These are phyloP conservation scores for Heliconius congener DNA, from an alignment of 1,140 invertebrate species.

Conservation along the genomic window DNA sequence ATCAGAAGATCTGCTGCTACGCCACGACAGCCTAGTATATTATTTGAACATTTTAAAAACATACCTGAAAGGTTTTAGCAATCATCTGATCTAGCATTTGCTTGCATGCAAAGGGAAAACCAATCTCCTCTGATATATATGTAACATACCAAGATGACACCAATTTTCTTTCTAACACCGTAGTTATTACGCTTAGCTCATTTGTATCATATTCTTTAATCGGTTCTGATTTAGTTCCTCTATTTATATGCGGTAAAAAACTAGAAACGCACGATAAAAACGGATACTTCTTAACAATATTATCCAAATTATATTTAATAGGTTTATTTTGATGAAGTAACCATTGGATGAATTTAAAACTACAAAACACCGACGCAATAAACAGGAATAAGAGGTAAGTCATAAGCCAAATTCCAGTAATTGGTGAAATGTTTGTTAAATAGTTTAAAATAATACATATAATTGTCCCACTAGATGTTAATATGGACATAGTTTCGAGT, in stretches of 20 bases:
- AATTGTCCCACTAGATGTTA: conserved; percentile 53
- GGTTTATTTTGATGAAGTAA: conserved; percentile 70
- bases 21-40: background rate
- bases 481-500: conserved; percentile 56
- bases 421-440: conserved; percentile 64
- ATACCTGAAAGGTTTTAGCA: conserved; percentile 74
- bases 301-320: conserved; percentile 64
- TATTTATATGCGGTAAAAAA: conserved; percentile 50
- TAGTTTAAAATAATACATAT: conserved; percentile 61
- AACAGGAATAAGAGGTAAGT: conserved; percentile 64
- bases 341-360: conserved; percentile 73
- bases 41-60: background rate
- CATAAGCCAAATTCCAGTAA: conserved; percentile 69
- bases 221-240: conserved; percentile 35
- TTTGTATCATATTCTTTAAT: conserved; percentile 71
- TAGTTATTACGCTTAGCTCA: conserved; percentile 70
- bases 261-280: conserved; percentile 46
- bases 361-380: conserved; percentile 60
- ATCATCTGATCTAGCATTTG: conserved; percentile 80
- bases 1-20: background rate
- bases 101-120: conserved; percentile 79
- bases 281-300: conserved; percentile 54
- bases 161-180: conserved; percentile 71
- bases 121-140: conserved; percentile 77
- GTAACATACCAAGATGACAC: conserved; percentile 78